Percentiles rank a stretch among this genome's conserved stretches.
phyloP scores from a whole-genome alignment of 2,113 vertebrate genomes.

The Camelus dromedarius region DNA sequence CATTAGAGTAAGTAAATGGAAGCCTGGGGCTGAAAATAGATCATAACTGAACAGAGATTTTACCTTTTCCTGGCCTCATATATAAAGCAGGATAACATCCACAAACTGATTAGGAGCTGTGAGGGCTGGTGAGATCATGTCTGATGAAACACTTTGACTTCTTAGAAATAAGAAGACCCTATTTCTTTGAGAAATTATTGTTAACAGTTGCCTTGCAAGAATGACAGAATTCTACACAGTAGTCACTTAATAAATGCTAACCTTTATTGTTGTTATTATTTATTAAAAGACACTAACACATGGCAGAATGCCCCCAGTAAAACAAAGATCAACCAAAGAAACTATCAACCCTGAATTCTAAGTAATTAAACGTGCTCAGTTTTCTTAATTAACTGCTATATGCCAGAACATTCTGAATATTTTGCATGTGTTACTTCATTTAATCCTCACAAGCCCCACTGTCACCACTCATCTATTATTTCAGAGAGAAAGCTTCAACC shows the following conservation, averaged over 20 bases:
- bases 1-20: background rate
- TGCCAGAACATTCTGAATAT: slow-evolving; percentile 47
- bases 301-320: slow-evolving; percentile 64
- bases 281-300: slow-evolving; percentile 75
- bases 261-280: slow-evolving; percentile 77
- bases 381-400: slow-evolving; percentile 63
- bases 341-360: slow-evolving; percentile 45
- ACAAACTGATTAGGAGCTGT: background rate
- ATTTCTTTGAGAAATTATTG: slow-evolving; percentile 58
- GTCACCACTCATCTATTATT: slow-evolving; percentile 41
- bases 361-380: slow-evolving; percentile 45
- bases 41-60: slow-evolving; percentile 13
- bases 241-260: slow-evolving; percentile 77
- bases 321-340: slow-evolving; percentile 73
- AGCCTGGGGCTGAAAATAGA: slow-evolving; percentile 8
- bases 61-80: slow-evolving; percentile 24
- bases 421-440: slow-evolving; percentile 43
- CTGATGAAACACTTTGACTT: background rate
- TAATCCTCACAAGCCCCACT: slow-evolving; percentile 16
- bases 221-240: slow-evolving; percentile 76
- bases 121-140: background rate
- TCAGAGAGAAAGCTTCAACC: slow-evolving; percentile 39
- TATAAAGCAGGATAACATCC: background rate
- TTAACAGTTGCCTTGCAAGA: slow-evolving; percentile 64
- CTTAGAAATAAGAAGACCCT: background rate